phyloP scores from a whole-genome alignment of 2,888 invertebrate genomes.

The Erannis defoliaria region DNA sequence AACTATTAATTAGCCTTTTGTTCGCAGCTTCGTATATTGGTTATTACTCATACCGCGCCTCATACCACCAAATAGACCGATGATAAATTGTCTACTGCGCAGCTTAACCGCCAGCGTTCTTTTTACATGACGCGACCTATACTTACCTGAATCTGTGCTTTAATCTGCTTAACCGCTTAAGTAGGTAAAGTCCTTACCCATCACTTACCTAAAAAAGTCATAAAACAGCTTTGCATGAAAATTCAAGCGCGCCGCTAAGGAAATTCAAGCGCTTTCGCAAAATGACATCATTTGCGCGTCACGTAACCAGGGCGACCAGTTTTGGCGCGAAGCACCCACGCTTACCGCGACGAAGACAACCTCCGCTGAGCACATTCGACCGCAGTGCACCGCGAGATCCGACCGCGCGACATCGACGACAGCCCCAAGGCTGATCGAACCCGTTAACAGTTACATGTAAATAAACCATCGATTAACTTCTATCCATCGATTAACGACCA shows the following conservation, averaged over 20 bases:
- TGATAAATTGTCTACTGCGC: no score
- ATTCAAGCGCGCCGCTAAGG: slow-evolving; percentile 17
- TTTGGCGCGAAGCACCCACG: slow-evolving; percentile 80
- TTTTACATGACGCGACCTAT: no score
- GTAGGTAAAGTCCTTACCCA: not conserved
- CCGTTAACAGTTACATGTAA: slow-evolving; percentile 46
- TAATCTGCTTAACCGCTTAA: no score
- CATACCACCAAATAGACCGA: no score
- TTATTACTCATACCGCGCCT: no score
- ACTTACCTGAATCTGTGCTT: no score
- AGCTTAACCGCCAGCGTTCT: no score
- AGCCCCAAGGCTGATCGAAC: slow-evolving; percentile 77
- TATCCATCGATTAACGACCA: slow-evolving; percentile 18
- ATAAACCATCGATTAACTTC: slow-evolving; percentile 30
- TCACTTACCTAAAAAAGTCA: no score
- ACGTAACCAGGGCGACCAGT: slow-evolving; percentile 79
- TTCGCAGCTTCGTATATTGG: no score
- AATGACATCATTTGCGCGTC: slow-evolving; percentile 53
- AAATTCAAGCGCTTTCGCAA: slow-evolving; percentile 26
- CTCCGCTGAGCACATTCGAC: slow-evolving; percentile 71
- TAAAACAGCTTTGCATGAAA: no score
- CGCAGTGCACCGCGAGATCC: slow-evolving; percentile 83
- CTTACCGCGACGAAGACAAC: slow-evolving; percentile 46
- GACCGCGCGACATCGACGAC: slow-evolving; percentile 76
- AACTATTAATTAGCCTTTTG: no score